Base-by-base conservation (phyloP, 2,797 vertebrate genomes). In the Pelobates cultripes region DNA sequence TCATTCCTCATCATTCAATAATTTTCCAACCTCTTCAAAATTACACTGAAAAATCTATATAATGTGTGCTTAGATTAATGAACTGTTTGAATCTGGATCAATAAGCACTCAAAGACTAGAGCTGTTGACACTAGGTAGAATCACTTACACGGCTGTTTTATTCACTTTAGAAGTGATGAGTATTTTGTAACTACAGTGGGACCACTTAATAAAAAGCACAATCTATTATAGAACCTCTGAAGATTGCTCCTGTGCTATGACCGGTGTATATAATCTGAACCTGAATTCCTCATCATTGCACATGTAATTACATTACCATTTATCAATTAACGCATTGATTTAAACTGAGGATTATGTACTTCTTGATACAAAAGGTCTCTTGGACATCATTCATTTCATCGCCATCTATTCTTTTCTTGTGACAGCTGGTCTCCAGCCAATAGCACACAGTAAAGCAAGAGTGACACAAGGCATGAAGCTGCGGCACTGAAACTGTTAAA, bases 31-130 rank as follows among this genome's bases (percentile, higher is more conserved):
- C 88, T 89, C 91, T 92, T 92, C 90, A 92, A 92, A 94, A 94
- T 88, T 90, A 89, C 91, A 93, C 88, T 91, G 93, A 89, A 93
- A 94, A 95, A 94, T 94, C 93, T 86, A 94, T 95, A 93, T 91
- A 92, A 94, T 88, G 86, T 92, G 91, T 88, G 88, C 91, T 93
- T 91, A 92, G 93, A 94, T 93, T 95, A 94, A 95, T 94, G 91
- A 94, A 94, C 91, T 94, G 92, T 93, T 94, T 92, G 91, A 92
- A 92, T 90, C 85, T 78, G 85, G 91, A 95, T 95, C 93, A 90
- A 94, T 94, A 94, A 81, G 4, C 87, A 90, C 91, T 94, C 85
- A 85, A 88, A 91, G 90, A 89, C 85, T 86, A 89, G 88, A 91
- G 92, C 91, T 86, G 85, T 93, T 90, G 91, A 92, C 92, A 92